Percentiles rank a stretch among this genome's conserved stretches.
These are phyloP conservation scores for Sarcophaga bullata DNA, from an alignment of 1,140 invertebrate species.

Conservation along the genomic window DNA sequence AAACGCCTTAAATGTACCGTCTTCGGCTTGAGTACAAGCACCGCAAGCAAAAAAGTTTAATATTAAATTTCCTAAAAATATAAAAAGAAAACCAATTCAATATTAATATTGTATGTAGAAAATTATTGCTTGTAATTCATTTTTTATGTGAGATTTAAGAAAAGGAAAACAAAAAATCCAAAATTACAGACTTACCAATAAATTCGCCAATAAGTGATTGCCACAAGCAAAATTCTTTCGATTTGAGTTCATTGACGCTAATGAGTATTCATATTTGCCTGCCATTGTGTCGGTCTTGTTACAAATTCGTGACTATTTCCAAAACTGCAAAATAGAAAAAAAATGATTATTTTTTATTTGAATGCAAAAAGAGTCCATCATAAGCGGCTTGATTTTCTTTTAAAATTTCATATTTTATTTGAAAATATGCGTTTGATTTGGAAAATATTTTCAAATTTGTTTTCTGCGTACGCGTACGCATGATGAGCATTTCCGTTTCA, in stretches of 20 bases:
- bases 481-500: background rate
- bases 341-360: background rate
- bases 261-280: conserved; percentile 71
- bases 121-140: conserved; percentile 13
- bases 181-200: conserved; percentile 62
- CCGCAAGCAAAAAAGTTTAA: conserved; percentile 88
- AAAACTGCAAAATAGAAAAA: conserved; percentile 18
- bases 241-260: conserved; percentile 74
- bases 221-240: conserved; percentile 71
- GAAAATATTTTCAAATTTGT: background rate
- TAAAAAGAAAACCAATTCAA: conserved; percentile 13
- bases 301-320: conserved; percentile 8
- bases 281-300: conserved; percentile 54
- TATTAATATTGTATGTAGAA: background rate
- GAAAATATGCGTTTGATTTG: background rate
- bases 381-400: background rate
- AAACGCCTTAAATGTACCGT: conserved; percentile 83
- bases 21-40: conserved; percentile 69
- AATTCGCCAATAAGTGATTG: conserved; percentile 85
- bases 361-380: background rate
- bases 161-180: background rate
- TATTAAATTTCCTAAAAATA: conserved; percentile 77
- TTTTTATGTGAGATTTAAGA: background rate
- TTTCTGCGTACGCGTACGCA: background rate
- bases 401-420: background rate